Evolutionary conservation across 2,113 vertebrate species (phyloP).

Genomic region (Poeciliopsis turrubarensis): DNA sequence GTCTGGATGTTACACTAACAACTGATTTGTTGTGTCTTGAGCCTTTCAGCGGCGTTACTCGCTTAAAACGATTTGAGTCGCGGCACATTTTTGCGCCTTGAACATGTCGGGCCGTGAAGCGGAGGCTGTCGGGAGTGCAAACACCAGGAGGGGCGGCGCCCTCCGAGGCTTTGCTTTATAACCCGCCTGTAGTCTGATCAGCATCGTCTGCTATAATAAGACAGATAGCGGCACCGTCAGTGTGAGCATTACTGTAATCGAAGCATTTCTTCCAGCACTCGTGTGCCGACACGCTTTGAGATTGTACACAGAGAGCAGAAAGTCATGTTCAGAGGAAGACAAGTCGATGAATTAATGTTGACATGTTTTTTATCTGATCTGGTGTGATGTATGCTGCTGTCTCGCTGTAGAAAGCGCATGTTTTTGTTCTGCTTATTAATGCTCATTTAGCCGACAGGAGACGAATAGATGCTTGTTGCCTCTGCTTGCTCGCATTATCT

Average conservation of each 20-base stretch:
- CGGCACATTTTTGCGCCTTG: not conserved
- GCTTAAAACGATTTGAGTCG: too few species aligned
- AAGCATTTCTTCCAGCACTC: not conserved
- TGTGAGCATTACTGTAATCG: not conserved
- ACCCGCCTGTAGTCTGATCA: constrained; percentile 10
- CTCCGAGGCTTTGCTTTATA: constrained; percentile 10
- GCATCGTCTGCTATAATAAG: not conserved
- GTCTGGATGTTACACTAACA: not conserved
- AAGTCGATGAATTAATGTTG: not conserved
- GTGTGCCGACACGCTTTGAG: not conserved
- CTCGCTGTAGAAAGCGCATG: not conserved
- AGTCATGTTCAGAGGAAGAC: not conserved
- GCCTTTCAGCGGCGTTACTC: not conserved
- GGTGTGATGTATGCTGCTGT: not conserved
- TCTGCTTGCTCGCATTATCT: not conserved
- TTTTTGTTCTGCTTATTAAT: not conserved
- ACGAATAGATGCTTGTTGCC: constrained; percentile 1
- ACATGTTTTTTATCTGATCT: not conserved
- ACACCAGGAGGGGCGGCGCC: not conserved
- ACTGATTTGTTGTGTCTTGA: not conserved
- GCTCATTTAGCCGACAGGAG: not conserved
- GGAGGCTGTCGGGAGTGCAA: not conserved
- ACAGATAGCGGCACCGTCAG: not conserved
- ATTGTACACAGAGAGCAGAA: not conserved
- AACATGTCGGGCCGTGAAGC: not conserved